A percentile compares a stretch with the other conserved stretches of the same genome.
Conservation (phyloP, 2,888 invertebrate species). For the Andricus quercusramuli region DNA sequence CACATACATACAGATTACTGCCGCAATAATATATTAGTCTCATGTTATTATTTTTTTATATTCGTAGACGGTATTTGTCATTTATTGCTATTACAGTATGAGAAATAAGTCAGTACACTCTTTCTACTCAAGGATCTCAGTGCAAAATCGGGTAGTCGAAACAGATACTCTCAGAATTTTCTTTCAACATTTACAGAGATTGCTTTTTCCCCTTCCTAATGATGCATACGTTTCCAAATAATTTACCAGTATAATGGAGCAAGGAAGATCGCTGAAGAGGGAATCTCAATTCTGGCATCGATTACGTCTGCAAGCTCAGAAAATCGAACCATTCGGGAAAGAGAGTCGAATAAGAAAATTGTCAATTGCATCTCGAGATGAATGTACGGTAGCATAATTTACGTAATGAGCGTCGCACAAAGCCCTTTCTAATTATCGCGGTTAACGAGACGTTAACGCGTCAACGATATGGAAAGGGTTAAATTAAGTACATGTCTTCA, state of each 20-base stretch:
- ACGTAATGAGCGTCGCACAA: slow-evolving; percentile 49
- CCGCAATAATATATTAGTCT: slow-evolving; percentile 77
- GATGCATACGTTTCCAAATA: neutral
- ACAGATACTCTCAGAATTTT: slow-evolving; percentile 17
- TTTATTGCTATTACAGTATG: slow-evolving; percentile 69
- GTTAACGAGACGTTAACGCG: slow-evolving; percentile 59
- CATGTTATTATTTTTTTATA: slow-evolving; percentile 74
- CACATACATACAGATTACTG: slow-evolving; percentile 78
- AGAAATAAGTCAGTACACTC: slow-evolving; percentile 46
- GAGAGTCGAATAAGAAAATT: slow-evolving; percentile 28
- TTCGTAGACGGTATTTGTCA: slow-evolving; percentile 72
- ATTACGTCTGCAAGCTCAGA: slow-evolving; percentile 13
- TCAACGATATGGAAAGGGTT: slow-evolving; percentile 47
- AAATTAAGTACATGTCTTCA: slow-evolving; percentile 50
- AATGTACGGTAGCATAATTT: slow-evolving; percentile 48
- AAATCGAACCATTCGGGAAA: slow-evolving; percentile 18
- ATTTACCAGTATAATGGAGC: slow-evolving; percentile 27
- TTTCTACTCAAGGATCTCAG: slow-evolving; percentile 35
- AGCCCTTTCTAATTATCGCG: slow-evolving; percentile 58
- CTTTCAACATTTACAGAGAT: slow-evolving; percentile 30
- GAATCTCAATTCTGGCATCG: slow-evolving; percentile 12
- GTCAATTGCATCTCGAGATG: slow-evolving; percentile 38
- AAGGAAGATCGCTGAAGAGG: slow-evolving; percentile 13
- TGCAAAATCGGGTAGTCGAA: slow-evolving; percentile 49
- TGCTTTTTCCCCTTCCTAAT: slow-evolving; percentile 37